Percentiles rank a stretch among this genome's conserved stretches.
phyloP scores from a whole-genome alignment of 2,888 invertebrate genomes.

The Trachelus iudaicus region DNA sequence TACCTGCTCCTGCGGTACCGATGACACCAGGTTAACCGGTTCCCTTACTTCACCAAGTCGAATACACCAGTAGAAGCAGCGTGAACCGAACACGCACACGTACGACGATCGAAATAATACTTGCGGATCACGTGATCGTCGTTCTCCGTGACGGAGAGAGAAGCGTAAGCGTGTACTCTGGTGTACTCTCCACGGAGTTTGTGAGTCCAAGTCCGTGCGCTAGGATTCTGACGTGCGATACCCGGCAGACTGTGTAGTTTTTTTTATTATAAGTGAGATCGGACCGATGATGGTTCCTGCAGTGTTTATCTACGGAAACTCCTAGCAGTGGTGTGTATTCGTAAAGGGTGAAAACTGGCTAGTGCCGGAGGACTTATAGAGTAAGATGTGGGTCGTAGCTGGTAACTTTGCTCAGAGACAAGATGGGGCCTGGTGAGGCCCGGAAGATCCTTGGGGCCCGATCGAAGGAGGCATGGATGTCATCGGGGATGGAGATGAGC shows the following conservation, averaged over 20 bases:
- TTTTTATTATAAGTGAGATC: neutral
- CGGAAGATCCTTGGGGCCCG: slow-evolving; percentile 52
- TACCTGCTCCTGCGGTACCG: neutral
- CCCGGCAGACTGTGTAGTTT: neutral
- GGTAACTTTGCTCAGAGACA: slow-evolving; percentile 38
- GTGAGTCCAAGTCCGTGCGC: neutral
- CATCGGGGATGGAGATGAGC: slow-evolving; percentile 64
- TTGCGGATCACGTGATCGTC: slow-evolving; percentile 3
- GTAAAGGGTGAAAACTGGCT: neutral
- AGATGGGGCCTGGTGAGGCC: slow-evolving; percentile 61
- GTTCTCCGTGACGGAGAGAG: slow-evolving; percentile 2
- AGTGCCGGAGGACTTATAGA: neutral
- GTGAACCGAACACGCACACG: slow-evolving; percentile 6
- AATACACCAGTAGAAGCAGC: neutral
- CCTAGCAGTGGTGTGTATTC: slow-evolving; percentile 1
- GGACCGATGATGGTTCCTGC: slow-evolving; percentile 1
- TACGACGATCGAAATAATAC: slow-evolving; percentile 19
- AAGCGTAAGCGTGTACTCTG: neutral
- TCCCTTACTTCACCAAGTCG: neutral
- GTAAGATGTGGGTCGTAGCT: slow-evolving; percentile 31
- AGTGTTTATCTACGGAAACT: neutral
- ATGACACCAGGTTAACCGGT: slow-evolving; percentile 1
- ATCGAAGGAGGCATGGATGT: slow-evolving; percentile 62
- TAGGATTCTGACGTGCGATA: neutral
- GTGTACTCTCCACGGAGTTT: neutral